Evolutionary conservation across 1,140 invertebrate genomes (phyloP).

Genomic region (Nylanderia fulva): DNA sequence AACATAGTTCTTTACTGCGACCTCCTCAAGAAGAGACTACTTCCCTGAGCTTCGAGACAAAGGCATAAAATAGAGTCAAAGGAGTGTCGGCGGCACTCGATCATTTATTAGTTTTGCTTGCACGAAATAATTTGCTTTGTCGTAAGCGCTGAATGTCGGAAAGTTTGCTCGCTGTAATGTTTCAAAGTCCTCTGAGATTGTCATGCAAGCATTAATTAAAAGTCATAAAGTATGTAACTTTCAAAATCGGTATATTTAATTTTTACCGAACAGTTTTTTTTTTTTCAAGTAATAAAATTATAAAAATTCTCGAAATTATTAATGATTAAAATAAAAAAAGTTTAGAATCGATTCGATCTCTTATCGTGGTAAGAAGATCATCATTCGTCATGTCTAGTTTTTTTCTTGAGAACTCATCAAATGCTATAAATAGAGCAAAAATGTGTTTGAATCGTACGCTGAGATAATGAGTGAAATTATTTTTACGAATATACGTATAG

Average conservation of each 20-base stretch:
- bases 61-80: constrained; percentile 49
- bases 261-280: background rate
- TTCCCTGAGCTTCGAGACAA: constrained; percentile 29
- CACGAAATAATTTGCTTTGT: constrained; percentile 43
- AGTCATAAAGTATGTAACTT: background rate
- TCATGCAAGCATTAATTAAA: constrained; percentile 13
- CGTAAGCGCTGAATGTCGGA: background rate
- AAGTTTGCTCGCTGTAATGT: constrained; percentile 24
- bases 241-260: background rate
- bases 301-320: background rate
- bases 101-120: constrained; percentile 54
- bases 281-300: background rate
- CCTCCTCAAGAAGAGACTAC: constrained; percentile 14
- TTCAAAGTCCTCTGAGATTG: constrained; percentile 31
- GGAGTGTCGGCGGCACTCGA: constrained; percentile 10
- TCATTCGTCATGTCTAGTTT: background rate
- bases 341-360: background rate
- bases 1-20: constrained; percentile 48
- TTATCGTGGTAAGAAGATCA: background rate
- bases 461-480: background rate
- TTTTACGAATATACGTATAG: background rate
- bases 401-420: background rate
- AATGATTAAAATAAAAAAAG: background rate
- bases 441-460: background rate
- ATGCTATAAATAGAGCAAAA: background rate